Percentiles rank a stretch among this genome's conserved stretches.
These are phyloP conservation scores for Meta bourneti DNA, from an alignment of 2,888 invertebrate species.

Conservation along the genomic window DNA sequence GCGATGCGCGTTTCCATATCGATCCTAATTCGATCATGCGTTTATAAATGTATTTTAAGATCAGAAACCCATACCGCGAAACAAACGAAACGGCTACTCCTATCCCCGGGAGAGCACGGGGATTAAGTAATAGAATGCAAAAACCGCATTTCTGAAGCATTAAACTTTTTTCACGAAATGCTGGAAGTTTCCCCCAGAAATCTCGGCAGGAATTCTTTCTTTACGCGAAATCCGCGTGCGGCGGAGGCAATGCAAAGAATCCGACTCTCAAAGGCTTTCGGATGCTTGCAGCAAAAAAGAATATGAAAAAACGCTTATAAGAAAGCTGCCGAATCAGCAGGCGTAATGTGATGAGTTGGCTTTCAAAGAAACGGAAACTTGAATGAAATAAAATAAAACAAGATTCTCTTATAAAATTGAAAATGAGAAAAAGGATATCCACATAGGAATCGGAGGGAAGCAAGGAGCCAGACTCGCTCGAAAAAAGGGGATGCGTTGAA, in stretches of 20 bases:
- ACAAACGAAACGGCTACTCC: too few species aligned
- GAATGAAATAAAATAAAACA: conserved; percentile 35
- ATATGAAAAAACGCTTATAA: conserved; percentile 36
- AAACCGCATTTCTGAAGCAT: conserved; percentile 38
- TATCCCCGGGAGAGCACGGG: neutral
- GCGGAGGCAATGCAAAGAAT: conserved; percentile 41
- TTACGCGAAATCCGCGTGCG: conserved; percentile 45
- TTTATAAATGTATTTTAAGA: too few species aligned
- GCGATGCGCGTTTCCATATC: too few species aligned
- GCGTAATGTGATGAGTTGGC: conserved; percentile 36
- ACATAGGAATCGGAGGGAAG: neutral
- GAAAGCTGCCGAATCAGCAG: conserved; percentile 62
- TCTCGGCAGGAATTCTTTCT: conserved; percentile 40
- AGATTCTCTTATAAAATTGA: conserved; percentile 25
- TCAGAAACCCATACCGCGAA: too few species aligned
- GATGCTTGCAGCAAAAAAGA: conserved; percentile 10
- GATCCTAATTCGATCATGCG: too few species aligned
- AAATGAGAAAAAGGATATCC: conserved; percentile 14
- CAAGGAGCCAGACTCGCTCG: conserved; percentile 44
- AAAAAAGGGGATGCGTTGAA: conserved; percentile 11
- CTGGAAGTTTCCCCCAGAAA: conserved; percentile 35
- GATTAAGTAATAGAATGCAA: conserved; percentile 34
- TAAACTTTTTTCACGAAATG: conserved; percentile 15
- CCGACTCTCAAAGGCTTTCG: conserved; percentile 51
- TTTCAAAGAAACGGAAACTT: conserved; percentile 62